Percentiles rank a stretch among this genome's conserved stretches.
phyloP scores from a whole-genome alignment of 2,797 vertebrate genomes.

The Todus mexicanus region DNA sequence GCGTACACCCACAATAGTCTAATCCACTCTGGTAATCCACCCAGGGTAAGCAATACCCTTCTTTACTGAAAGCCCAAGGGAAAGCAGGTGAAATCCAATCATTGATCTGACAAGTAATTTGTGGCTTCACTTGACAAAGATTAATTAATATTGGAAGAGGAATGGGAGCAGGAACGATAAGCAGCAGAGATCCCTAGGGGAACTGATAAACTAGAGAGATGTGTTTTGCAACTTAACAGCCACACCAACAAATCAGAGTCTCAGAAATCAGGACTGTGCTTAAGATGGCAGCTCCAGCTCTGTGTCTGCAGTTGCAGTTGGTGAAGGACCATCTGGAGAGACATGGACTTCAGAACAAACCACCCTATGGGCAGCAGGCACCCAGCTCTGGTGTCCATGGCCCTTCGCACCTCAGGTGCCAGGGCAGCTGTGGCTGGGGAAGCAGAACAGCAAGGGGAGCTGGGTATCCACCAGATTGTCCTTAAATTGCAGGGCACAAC shows the following conservation, averaged over 20 bases:
- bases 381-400: not conserved
- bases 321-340: rapidly evolving
- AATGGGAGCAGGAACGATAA: not conserved
- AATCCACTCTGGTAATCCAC: not conserved
- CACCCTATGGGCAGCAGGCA: not conserved
- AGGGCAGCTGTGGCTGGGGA: not conserved
- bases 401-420: not conserved
- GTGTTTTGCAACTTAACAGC: not conserved
- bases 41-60: not conserved
- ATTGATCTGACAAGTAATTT: conserved; percentile 37
- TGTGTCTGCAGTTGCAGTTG: rapidly evolving
- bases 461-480: not conserved
- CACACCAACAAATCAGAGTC: not conserved
- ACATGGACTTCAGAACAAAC: not conserved
- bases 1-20: not conserved
- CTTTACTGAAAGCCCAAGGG: not conserved
- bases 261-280: not conserved
- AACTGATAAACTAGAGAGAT: not conserved
- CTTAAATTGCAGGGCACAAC: not conserved
- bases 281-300: not conserved
- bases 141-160: conserved; percentile 24
- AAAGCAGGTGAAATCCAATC: not conserved
- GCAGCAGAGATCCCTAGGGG: not conserved
- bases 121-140: not conserved
- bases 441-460: not conserved